These are phyloP conservation scores for Pholis gunnellus DNA, from an alignment of 2,113 vertebrate genomes.

Conservation along the genomic window DNA sequence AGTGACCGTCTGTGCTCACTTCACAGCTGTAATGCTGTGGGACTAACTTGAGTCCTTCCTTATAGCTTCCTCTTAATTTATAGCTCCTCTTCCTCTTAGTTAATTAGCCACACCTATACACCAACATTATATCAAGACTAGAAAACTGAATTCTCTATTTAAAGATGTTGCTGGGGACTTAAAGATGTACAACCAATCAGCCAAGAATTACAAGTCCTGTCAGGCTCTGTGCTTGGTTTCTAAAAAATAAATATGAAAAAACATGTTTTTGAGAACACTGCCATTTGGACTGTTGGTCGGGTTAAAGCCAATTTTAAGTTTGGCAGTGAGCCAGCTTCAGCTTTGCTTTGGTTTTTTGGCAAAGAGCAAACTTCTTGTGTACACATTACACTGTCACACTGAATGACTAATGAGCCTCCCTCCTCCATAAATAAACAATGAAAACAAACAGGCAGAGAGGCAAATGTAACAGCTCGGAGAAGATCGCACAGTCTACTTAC, in stretches of 20 bases:
- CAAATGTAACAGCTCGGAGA: slow-evolving; percentile 30
- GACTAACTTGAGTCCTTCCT: background rate
- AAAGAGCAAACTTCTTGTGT: slow-evolving; percentile 66
- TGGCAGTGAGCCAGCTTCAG: slow-evolving; percentile 38
- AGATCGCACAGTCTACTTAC: slow-evolving; percentile 46
- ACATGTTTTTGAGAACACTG: slow-evolving; percentile 31
- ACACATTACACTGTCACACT: slow-evolving; percentile 65
- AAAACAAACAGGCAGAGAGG: slow-evolving; percentile 66
- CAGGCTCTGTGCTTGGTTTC: slow-evolving; percentile 6
- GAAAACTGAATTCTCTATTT: background rate
- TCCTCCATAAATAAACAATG: slow-evolving; percentile 72
- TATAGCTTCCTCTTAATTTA: background rate
- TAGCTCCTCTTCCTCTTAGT: too few species aligned
- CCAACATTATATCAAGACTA: background rate
- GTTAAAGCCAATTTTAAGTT: slow-evolving; percentile 30
- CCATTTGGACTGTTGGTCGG: slow-evolving; percentile 25
- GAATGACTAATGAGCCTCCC: slow-evolving; percentile 71
- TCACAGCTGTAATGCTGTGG: background rate
- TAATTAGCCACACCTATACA: background rate
- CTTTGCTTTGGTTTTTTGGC: slow-evolving; percentile 55
- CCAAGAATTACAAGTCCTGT: slow-evolving; percentile 8
- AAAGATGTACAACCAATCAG: background rate
- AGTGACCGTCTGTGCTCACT: background rate
- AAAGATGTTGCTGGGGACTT: background rate
- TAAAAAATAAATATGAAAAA: background rate